Percentiles rank a stretch among this genome's conserved stretches.
These are phyloP conservation scores for Daphoenositta chrysoptera DNA, from an alignment of 2,113 vertebrate genomes.

Conservation along the genomic window DNA sequence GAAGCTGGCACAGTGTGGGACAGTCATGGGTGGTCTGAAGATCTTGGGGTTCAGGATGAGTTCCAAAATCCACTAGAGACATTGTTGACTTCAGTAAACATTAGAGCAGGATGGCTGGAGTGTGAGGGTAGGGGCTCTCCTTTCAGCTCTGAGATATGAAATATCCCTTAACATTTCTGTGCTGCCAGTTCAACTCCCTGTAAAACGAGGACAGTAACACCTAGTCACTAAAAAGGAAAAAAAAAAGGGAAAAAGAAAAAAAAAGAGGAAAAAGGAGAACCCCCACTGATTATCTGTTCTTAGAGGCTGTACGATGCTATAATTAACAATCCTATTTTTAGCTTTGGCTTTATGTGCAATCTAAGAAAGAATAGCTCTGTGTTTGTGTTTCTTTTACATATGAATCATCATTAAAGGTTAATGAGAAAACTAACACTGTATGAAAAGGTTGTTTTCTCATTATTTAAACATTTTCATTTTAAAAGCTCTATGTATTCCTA, in stretches of 20 bases:
- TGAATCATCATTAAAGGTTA: constrained; percentile 29
- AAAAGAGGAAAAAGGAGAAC: not conserved
- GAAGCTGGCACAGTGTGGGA: not conserved
- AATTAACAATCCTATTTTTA: not conserved
- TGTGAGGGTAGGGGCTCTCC: not conserved
- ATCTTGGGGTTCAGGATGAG: not conserved
- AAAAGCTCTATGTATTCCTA: not conserved
- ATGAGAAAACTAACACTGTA: not conserved
- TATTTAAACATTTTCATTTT: constrained; percentile 12
- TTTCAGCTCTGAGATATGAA: not conserved
- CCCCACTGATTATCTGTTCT: not conserved
- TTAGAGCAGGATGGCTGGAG: not conserved
- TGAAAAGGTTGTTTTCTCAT: not conserved
- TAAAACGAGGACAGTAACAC: not conserved
- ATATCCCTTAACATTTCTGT: not conserved
- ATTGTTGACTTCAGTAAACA: not conserved
- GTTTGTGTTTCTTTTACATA: not conserved
- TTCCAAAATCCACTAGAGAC: not conserved
- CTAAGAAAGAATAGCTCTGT: not conserved
- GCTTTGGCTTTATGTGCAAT: not conserved
- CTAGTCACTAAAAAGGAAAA: not conserved
- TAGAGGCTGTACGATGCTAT: not conserved
- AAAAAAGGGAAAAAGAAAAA: fast-evolving
- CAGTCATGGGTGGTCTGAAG: not conserved
- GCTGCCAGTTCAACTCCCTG: not conserved